These are phyloP conservation scores for Ceyx erithaca DNA, from an alignment of 2,797 vertebrate species.

Conservation along the genomic window DNA sequence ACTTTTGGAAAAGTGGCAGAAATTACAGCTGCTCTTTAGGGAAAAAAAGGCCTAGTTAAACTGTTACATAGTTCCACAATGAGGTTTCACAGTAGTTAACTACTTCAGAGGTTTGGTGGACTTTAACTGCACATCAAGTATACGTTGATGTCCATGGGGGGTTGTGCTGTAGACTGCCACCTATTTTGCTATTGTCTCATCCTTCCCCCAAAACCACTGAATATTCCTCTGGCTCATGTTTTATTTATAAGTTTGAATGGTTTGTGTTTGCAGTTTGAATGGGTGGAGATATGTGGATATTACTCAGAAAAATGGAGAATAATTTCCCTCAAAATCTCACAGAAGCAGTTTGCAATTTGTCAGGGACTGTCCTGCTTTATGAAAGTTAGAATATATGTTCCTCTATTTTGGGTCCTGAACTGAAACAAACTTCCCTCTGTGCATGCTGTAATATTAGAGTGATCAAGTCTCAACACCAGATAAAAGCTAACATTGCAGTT, in stretches of 20 bases:
- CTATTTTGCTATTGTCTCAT: constrained; percentile 24
- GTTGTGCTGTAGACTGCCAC: neutral
- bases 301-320: neutral
- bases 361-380: neutral
- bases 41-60: neutral
- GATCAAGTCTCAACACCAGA: neutral
- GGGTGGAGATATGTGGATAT: neutral
- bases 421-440: neutral
- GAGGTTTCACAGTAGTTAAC: neutral
- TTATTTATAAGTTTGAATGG: constrained; percentile 22
- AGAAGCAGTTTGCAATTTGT: neutral
- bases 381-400: neutral
- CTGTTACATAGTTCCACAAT: neutral
- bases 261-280: neutral
- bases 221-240: neutral
- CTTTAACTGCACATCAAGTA: neutral
- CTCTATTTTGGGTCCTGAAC: neutral
- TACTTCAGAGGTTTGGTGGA: neutral
- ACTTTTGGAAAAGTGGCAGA: neutral
- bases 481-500: neutral
- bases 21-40: neutral
- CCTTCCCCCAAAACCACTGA: neutral
- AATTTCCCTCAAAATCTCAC: neutral
- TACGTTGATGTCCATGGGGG: neutral
- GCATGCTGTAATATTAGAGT: neutral